Evolutionary conservation across 1,140 invertebrate genomes (phyloP).

Genomic region (Bombus superbus): DNA sequence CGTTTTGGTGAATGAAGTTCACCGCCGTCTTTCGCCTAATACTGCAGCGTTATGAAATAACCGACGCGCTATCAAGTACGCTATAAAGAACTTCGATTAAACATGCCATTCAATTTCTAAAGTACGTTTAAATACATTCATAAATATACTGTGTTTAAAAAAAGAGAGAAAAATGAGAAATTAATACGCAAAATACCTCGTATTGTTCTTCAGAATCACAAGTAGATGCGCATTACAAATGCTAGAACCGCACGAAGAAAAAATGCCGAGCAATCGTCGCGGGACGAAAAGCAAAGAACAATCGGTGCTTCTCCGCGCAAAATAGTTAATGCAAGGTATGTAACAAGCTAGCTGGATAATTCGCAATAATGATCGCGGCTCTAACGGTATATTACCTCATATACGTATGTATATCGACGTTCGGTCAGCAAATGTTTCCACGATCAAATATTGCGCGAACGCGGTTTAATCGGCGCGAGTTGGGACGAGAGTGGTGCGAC

Average conservation of each 20-base stretch:
- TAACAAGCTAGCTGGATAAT: not conserved
- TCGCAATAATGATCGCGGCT: not conserved
- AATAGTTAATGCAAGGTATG: not conserved
- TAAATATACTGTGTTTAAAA: not conserved
- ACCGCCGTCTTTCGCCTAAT: not conserved
- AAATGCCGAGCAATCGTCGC: not conserved
- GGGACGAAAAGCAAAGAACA: not conserved
- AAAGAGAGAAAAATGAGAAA: not conserved
- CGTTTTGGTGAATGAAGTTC: too few relatives aligned
- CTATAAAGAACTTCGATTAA: not conserved
- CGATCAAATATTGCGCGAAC: not conserved
- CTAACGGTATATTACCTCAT: not conserved
- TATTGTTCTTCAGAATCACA: not conserved
- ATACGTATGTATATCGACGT: not conserved
- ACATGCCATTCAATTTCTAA: not conserved
- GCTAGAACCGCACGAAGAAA: too few relatives aligned
- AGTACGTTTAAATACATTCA: not conserved
- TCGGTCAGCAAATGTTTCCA: not conserved
- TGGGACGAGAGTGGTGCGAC: constrained; percentile 21
- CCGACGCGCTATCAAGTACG: not conserved
- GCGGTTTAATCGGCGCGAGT: not conserved
- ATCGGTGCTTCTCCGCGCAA: too few relatives aligned
- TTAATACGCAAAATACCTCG: not conserved
- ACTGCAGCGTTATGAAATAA: not conserved
- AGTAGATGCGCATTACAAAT: not conserved